Conservation (phyloP, 2,113 vertebrate genomes). For the Caracal caracal region DNA sequence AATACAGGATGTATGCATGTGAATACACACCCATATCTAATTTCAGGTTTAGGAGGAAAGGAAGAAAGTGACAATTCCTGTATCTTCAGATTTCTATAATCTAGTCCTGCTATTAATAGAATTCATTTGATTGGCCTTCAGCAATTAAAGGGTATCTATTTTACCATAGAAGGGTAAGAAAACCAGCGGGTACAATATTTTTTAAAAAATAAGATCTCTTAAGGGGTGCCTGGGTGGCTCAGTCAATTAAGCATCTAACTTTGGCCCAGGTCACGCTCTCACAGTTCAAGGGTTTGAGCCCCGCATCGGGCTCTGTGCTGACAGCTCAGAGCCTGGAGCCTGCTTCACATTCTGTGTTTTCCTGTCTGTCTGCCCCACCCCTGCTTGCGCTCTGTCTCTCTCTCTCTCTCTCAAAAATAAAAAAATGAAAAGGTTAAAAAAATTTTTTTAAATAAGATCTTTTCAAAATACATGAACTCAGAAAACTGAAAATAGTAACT, state of each 20-base stretch:
- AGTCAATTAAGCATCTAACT: too few species aligned
- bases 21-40: not conserved
- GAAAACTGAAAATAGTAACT: not conserved
- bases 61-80: not conserved
- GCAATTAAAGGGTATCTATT: not conserved
- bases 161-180: not conserved
- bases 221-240: not conserved
- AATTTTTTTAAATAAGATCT: too few species aligned
- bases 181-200: not conserved
- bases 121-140: not conserved
- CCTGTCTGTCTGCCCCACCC: too few species aligned
- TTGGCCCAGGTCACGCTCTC: too few species aligned
- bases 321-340: too few species aligned
- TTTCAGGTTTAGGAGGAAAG: not conserved
- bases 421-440: too few species aligned
- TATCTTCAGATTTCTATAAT: not conserved
- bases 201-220: not conserved
- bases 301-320: too few species aligned
- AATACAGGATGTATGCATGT: not conserved
- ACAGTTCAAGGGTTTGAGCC: too few species aligned
- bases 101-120: not conserved
- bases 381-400: too few species aligned
- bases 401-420: too few species aligned
- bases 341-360: too few species aligned
- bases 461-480: not conserved